Conservation (phyloP, 2,113 vertebrate species). For the Hippocampus mohnikei region DNA sequence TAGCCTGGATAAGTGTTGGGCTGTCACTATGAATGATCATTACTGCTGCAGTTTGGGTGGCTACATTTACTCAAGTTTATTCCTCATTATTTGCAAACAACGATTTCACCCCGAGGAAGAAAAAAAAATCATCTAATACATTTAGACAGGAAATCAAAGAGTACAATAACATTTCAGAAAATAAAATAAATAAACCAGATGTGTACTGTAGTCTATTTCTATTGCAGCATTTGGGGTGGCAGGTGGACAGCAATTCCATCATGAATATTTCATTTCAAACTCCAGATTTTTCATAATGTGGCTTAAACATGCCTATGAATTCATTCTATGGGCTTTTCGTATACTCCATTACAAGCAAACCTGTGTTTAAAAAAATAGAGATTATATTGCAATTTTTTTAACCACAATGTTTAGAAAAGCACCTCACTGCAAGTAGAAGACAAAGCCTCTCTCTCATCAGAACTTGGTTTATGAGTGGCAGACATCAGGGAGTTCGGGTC, state of each 20-base stretch:
- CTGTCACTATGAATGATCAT: neutral
- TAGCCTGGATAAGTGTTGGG: slow-evolving; percentile 19
- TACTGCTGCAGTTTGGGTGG: neutral
- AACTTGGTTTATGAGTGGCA: slow-evolving; percentile 3
- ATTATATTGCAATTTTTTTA: neutral
- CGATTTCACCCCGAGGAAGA: too few relatives aligned
- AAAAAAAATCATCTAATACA: neutral
- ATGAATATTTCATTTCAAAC: too few relatives aligned
- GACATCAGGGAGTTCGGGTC: slow-evolving; percentile 36
- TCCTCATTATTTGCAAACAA: neutral
- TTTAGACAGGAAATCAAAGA: neutral
- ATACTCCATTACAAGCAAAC: too few relatives aligned
- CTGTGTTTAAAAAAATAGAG: too few relatives aligned
- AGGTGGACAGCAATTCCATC: too few relatives aligned
- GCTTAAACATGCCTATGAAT: too few relatives aligned
- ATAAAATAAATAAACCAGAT: too few relatives aligned
- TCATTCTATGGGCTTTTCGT: too few relatives aligned
- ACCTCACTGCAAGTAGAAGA: neutral
- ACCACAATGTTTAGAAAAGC: neutral
- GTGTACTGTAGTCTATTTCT: too few relatives aligned
- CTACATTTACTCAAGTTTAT: neutral
- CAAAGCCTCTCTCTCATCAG: neutral
- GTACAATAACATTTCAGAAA: too few relatives aligned
- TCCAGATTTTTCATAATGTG: too few relatives aligned
- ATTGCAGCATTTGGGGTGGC: too few relatives aligned